Conservation (phyloP, 2,113 vertebrate genomes). For the Isichthys henryi region DNA sequence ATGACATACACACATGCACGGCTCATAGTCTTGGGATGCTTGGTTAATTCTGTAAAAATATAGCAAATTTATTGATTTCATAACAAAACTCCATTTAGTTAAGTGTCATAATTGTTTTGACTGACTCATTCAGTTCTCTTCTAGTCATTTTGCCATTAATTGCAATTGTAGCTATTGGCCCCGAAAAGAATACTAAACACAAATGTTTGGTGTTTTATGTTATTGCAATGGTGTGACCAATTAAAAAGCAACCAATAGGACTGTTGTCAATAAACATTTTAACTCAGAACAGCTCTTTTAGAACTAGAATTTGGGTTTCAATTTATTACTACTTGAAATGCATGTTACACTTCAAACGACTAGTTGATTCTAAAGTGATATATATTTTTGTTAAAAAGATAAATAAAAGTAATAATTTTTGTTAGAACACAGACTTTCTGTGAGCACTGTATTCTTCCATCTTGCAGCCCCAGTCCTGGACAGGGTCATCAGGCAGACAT, state of each 20-base stretch:
- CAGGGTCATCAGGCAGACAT: neutral
- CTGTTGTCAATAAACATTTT: neutral
- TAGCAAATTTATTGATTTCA: neutral
- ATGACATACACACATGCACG: neutral
- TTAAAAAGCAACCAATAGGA: neutral
- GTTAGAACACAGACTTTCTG: neutral
- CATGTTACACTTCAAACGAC: neutral
- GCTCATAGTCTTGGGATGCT: neutral
- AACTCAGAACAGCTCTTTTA: neutral
- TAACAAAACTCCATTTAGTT: neutral
- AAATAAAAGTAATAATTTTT: neutral
- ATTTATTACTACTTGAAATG: neutral
- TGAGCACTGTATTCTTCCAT: neutral
- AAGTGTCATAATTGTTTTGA: neutral
- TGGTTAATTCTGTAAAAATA: neutral
- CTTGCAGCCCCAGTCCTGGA: neutral
- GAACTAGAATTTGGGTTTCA: neutral
- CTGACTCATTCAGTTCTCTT: neutral
- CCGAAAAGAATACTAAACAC: neutral
- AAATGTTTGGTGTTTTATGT: neutral
- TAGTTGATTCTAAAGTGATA: neutral
- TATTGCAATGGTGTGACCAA: neutral
- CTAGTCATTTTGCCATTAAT: neutral
- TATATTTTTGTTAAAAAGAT: neutral
- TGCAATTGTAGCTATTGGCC: neutral